phyloP scores from a whole-genome alignment of 2,797 vertebrate genomes.

The Gorsachius magnificus region DNA sequence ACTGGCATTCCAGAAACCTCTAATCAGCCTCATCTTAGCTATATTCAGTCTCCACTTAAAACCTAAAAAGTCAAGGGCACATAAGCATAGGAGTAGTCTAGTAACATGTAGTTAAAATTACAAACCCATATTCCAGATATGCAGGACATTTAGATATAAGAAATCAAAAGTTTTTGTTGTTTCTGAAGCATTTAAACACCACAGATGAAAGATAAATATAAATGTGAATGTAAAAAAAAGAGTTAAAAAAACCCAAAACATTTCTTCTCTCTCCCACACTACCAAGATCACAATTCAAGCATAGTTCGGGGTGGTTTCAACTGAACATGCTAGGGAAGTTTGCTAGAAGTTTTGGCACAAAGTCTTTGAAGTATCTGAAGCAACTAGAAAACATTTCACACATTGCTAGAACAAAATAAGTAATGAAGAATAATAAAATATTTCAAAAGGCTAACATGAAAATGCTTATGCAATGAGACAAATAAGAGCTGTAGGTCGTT shows the following conservation, averaged over 20 bases:
- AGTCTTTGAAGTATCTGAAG: not conserved
- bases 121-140: not conserved
- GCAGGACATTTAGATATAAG: not conserved
- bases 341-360: not conserved
- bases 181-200: not conserved
- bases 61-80: not conserved
- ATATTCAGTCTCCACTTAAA: not conserved
- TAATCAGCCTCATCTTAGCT: not conserved
- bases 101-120: not conserved
- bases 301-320: not conserved
- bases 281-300: not conserved
- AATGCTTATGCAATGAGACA: not conserved
- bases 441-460: not conserved
- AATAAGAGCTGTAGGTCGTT: not conserved
- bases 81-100: not conserved
- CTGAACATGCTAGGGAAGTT: not conserved
- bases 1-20: not conserved
- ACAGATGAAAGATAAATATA: not conserved
- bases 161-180: not conserved
- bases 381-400: not conserved
- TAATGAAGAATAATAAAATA: not conserved
- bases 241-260: not conserved
- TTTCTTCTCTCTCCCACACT: not conserved
- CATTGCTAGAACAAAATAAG: not conserved
- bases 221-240: not conserved